These are phyloP conservation scores for Heteronetta atricapilla DNA, from an alignment of 2,113 vertebrate genomes.

Conservation along the genomic window DNA sequence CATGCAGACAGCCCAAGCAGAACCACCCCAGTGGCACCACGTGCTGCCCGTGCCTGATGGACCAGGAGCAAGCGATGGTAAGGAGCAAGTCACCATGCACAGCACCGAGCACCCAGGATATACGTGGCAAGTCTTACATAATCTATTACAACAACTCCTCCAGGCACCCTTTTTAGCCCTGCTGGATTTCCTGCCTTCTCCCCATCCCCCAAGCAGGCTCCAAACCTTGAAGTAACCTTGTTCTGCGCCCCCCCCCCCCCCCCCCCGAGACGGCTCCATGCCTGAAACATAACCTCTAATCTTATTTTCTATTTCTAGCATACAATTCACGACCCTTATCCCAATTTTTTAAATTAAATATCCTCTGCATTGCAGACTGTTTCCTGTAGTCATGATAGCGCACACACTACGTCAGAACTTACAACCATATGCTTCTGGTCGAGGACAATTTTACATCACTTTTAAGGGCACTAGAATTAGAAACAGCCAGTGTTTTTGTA, in stretches of 20 bases:
- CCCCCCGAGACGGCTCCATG: conserved; percentile 41
- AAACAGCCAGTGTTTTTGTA: background rate
- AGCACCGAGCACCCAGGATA: background rate
- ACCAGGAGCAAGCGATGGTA: background rate
- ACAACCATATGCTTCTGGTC: background rate
- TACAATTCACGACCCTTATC: conserved; percentile 68
- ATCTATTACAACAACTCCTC: background rate
- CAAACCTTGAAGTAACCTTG: conserved; percentile 72
- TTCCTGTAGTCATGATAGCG: background rate
- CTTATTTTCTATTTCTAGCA: conserved; percentile 72
- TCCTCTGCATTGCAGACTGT: background rate
- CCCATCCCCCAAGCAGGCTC: conserved; percentile 54
- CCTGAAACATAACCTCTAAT: conserved; percentile 72
- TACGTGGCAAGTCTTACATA: background rate
- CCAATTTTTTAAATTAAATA: conserved; percentile 66
- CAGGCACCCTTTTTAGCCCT: conserved; percentile 36
- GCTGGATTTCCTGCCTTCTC: conserved; percentile 28
- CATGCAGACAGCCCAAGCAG: background rate
- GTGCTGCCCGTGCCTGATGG: background rate
- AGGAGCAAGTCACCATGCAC: background rate
- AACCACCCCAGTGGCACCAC: background rate
- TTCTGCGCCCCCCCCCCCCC: background rate
- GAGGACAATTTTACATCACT: background rate
- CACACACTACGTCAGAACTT: background rate
- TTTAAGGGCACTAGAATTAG: conserved; percentile 5